Base-by-base conservation (phyloP, 2,113 vertebrate genomes). In the Pandion haliaetus region DNA sequence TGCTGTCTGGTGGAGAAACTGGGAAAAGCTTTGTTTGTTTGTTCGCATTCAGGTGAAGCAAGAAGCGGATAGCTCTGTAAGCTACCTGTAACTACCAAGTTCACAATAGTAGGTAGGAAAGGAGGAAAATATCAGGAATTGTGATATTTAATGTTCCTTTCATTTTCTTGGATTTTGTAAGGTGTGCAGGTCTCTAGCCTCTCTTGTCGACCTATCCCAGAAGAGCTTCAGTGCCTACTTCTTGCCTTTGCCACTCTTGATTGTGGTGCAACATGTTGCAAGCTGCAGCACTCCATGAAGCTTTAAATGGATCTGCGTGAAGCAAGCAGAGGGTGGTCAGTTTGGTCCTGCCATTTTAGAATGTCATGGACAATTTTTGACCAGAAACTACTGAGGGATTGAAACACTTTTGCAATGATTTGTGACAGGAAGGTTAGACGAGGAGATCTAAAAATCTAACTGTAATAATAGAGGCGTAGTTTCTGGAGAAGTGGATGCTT, bases 401-500 rank as follows among this genome's bases (percentile, higher is more conserved):
- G n/a, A 55, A 62, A 74, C 17, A 2, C 8, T 58, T 55, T 5
- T 40, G n/a, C 32, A 47, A 1, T 57, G 5, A 9, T 71, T 59
- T 73, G 55, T 55, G 59, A 26, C 12, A 42, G 31, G 32, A 59
- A 62, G n/a, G 28, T 73, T 80, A 0, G 19, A n/a, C 88, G 70
- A 25, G 26, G 44, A 67, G 21, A 17, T 45, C 14, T 63, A 20
- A 59, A 78, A 86, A 36, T 42, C 2, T 57, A 66, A 65, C 54
- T 81, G 34, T 61, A 52, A 42, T 58, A 86, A 50, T 11, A 71
- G 59, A 86, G 63, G 10, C 0, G 0, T 72, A 24, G 18, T 19
- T 95, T 91, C 65, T 94, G 83, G n/a, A 52, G 52, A 84, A 93
- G 67, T 59, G 45, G 21, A 26, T 17, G 19, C 28, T 78, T 93